These are phyloP conservation scores for Megamerina dolium DNA, from an alignment of 2,888 invertebrate species.

Conservation along the genomic window DNA sequence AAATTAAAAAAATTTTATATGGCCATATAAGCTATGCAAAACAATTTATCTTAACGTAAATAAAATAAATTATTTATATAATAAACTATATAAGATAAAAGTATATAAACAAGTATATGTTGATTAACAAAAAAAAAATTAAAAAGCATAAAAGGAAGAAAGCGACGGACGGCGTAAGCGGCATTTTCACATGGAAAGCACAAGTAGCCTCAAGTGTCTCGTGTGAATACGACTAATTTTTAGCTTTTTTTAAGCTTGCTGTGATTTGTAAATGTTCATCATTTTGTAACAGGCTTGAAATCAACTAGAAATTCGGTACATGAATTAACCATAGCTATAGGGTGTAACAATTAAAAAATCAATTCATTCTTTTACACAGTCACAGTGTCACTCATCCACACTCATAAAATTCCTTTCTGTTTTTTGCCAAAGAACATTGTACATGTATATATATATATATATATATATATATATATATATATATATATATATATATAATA, in stretches of 20 bases:
- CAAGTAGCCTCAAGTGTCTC: not conserved
- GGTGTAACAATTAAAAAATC: no score
- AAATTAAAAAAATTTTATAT: slow-evolving; percentile 33
- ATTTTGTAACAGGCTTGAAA: slow-evolving; percentile 10
- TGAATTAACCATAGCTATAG: not conserved
- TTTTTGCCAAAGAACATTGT: no score
- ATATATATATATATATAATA: slow-evolving; percentile 1
- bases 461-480: no score
- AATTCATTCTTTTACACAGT: no score
- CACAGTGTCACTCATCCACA: no score
- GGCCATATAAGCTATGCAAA: slow-evolving; percentile 44
- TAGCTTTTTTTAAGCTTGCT: slow-evolving; percentile 18
- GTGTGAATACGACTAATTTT: slow-evolving; percentile 11
- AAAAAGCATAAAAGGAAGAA: slow-evolving; percentile 6
- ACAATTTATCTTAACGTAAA: slow-evolving; percentile 30
- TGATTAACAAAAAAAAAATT: slow-evolving; percentile 19
- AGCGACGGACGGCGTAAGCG: not conserved
- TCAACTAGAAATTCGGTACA: slow-evolving; percentile 8
- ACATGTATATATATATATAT: slow-evolving; percentile 1
- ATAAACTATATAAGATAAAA: slow-evolving; percentile 29
- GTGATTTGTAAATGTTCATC: slow-evolving; percentile 22
- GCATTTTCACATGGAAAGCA: no score
- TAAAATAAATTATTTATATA: slow-evolving; percentile 36
- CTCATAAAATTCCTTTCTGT: no score
- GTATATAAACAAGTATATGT: slow-evolving; percentile 17